Conservation (phyloP, 2,113 vertebrate genomes). For the Tetrao urogallus region DNA sequence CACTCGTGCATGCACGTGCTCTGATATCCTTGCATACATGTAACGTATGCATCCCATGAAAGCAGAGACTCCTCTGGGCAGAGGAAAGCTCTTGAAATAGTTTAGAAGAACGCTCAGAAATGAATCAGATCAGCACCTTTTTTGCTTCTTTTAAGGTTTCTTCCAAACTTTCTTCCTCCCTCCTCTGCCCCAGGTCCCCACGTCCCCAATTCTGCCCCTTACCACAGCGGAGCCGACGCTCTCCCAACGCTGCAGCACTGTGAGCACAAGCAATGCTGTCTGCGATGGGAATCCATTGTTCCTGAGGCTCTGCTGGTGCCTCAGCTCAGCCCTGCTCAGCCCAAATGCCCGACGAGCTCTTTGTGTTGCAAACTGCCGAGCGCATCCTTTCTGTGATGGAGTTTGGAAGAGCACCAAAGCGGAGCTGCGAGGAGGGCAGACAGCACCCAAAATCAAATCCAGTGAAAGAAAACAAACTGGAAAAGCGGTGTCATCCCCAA, state of each 20-base stretch:
- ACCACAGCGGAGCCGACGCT: not conserved
- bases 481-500: not conserved
- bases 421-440: not conserved
- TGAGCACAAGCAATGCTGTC: rapidly evolving
- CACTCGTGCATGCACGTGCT: not conserved
- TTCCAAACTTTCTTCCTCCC: not conserved
- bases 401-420: not conserved
- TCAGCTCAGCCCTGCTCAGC: not conserved
- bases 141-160: not conserved
- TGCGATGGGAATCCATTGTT: not conserved
- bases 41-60: no score
- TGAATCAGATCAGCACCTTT: not conserved
- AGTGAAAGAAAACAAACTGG: not conserved
- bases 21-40: not conserved
- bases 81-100: not conserved
- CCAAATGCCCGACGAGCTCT: rapidly evolving
- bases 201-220: not conserved
- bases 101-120: not conserved
- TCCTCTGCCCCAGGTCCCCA: not conserved
- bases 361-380: not conserved
- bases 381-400: not conserved
- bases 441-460: not conserved
- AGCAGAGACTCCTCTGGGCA: not conserved
- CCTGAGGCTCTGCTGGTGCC: not conserved
- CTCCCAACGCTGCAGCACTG: not conserved